Evolutionary conservation across 2,113 vertebrate genomes (phyloP), one percentile per base, ranked within the genome.

Genomic region (Ranitomeya imitator): DNA sequence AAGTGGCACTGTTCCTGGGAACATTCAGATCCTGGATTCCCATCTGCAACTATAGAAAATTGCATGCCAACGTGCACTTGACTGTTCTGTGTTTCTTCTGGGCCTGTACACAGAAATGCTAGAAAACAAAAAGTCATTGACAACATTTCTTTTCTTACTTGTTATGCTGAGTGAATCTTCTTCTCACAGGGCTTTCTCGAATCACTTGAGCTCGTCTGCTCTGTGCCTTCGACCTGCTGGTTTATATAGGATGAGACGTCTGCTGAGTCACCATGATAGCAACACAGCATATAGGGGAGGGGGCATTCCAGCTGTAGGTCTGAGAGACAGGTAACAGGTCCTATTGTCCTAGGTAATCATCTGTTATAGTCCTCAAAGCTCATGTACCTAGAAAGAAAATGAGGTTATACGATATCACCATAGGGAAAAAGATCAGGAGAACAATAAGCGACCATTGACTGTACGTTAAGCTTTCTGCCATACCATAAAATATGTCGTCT

Each of bases 231-330:
- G 8, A 37, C 13, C 8, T 19, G 2, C 16, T 4, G 31, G 31
- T 26, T 69, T 85, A 59, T 69, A 85, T 69, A 23, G 15, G 21
- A 54, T 3, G 52, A 7, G 0, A n/a, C 8, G 45, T 57, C 14
- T 85, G 73, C 61, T 77, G 54, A 88, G 59, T 23, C 79, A 89
- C 51, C 51, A 31, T 91, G 90, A 88, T 89, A 88, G 16, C 51
- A 10, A 71, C 15, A 85, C 51, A 74, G 10, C 1, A 2, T 15
- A 54, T 21, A 52, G 6, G 55, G 15, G 0, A 11, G 81, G 15
- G 81, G 61, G 19, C 9, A 5, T 8, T 18, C 4, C 12, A 13
- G 10, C 51, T 21, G 51, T 9, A 63, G 15, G 59, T 45, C 51
- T 45, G 60, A 6, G 31, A 23, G 31, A 19, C 59, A 21, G 7